These are phyloP conservation scores for Sebastolobus alascanus DNA, from an alignment of 2,797 vertebrate genomes.

Conservation along the genomic window DNA sequence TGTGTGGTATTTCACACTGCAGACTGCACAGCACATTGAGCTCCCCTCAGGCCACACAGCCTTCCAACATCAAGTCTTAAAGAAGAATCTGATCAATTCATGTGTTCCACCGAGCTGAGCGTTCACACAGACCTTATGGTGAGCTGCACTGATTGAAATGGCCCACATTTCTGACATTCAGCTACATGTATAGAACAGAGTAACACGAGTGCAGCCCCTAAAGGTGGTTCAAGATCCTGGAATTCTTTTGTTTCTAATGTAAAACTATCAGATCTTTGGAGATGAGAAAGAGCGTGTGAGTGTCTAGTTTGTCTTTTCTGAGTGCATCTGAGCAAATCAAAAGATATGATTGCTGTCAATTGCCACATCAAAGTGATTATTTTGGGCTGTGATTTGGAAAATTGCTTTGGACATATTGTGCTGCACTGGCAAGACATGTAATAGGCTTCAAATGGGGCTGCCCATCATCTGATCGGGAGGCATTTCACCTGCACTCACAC, in stretches of 20 bases:
- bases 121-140: conserved; percentile 52
- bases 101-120: conserved; percentile 46
- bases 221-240: conserved; percentile 29
- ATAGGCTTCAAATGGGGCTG: conserved; percentile 56
- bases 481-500: conserved; percentile 59
- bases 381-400: conserved; percentile 69
- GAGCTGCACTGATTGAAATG: conserved; percentile 47
- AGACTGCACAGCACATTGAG: conserved; percentile 51
- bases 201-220: conserved; percentile 37
- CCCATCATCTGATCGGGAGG: conserved; percentile 48
- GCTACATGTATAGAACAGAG: conserved; percentile 68
- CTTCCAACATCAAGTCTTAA: conserved; percentile 61
- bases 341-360: conserved; percentile 62
- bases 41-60: conserved; percentile 63
- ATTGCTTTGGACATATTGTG: conserved; percentile 70
- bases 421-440: conserved; percentile 60
- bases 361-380: conserved; percentile 71
- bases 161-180: conserved; percentile 58
- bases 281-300: conserved; percentile 7
- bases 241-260: conserved; percentile 60
- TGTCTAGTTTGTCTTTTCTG: conserved; percentile 3
- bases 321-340: conserved; percentile 59
- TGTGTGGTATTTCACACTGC: conserved; percentile 56
- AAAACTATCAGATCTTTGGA: conserved; percentile 49
- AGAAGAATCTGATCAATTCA: conserved; percentile 71